Conservation (phyloP, 2,797 vertebrate species). For the Diglossa cyanea region DNA sequence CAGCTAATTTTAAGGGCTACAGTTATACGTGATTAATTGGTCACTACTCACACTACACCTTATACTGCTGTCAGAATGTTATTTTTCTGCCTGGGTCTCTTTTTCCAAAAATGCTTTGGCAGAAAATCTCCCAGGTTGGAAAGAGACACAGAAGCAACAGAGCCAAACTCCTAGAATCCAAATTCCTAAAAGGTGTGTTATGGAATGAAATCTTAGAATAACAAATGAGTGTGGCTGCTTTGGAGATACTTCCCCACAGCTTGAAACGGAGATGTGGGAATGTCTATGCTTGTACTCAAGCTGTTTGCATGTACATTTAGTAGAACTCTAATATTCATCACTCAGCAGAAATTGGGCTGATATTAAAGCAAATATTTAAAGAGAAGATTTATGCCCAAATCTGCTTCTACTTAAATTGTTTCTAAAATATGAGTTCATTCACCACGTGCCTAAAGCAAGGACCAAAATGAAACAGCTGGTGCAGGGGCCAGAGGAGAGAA, state of each 20-base stretch:
- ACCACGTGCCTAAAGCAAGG: slow-evolving; percentile 22
- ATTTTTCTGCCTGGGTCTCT: neutral
- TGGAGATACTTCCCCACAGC: slow-evolving; percentile 55
- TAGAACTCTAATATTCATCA: slow-evolving; percentile 59
- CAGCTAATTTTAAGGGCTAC: neutral
- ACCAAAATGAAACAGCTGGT: slow-evolving; percentile 46
- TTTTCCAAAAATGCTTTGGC: neutral
- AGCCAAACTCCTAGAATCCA: slow-evolving; percentile 32
- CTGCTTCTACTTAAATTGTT: slow-evolving; percentile 57
- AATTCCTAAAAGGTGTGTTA: slow-evolving; percentile 42
- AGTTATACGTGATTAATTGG: neutral
- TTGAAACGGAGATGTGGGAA: slow-evolving; percentile 39
- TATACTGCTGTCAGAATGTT: neutral
- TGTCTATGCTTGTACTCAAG: slow-evolving; percentile 52
- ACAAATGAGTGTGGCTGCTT: slow-evolving; percentile 37
- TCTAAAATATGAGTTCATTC: slow-evolving; percentile 50
- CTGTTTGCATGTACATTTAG: slow-evolving; percentile 61
- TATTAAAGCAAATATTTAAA: slow-evolving; percentile 59
- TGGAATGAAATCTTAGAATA: slow-evolving; percentile 54
- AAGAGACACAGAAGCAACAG: neutral
- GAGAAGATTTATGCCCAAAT: slow-evolving; percentile 51
- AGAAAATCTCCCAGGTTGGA: neutral
- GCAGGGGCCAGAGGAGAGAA: neutral
- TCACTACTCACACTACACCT: neutral
- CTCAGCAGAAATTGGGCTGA: slow-evolving; percentile 42